Percentiles rank a stretch among this genome's conserved stretches.
Evolutionary conservation across 2,888 invertebrate species (phyloP).

Genomic region (Rapana venosa): DNA sequence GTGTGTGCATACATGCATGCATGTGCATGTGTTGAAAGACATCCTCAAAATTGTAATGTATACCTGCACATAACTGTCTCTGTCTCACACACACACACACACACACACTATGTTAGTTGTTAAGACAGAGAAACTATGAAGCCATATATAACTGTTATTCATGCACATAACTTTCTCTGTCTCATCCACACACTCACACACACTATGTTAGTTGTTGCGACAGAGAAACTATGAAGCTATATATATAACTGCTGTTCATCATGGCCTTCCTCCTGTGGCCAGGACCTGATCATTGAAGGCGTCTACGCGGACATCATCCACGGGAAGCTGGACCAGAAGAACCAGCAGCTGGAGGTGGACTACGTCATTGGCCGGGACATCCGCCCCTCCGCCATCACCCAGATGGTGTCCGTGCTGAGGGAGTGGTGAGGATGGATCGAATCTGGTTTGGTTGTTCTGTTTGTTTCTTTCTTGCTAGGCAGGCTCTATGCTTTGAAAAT

Average conservation of each 20-base stretch:
- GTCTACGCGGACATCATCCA: slow-evolving; percentile 97
- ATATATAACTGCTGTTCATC: background rate
- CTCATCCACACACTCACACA: background rate
- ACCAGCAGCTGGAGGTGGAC: slow-evolving; percentile 94
- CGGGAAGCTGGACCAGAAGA: slow-evolving; percentile 96
- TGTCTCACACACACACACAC: slow-evolving; percentile 2
- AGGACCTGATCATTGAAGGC: slow-evolving; percentile 97
- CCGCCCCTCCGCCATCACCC: slow-evolving; percentile 88
- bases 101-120: too few relatives aligned
- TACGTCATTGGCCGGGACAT: slow-evolving; percentile 96
- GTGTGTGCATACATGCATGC: slow-evolving; percentile 19
- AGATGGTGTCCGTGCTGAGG: slow-evolving; percentile 84
- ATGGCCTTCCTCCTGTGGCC: background rate
- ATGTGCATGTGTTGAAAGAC: background rate
- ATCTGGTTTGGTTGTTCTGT: too few relatives aligned
- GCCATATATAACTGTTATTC: too few relatives aligned
- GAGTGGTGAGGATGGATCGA: too few relatives aligned
- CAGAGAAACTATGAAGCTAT: too few relatives aligned
- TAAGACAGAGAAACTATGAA: too few relatives aligned
- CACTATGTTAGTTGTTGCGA: too few relatives aligned
- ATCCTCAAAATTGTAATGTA: background rate
- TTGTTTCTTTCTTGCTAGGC: too few relatives aligned
- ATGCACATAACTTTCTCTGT: background rate
- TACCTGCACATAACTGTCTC: background rate
- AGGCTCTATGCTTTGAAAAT: too few relatives aligned